Evolutionary conservation across 2,797 vertebrate species (phyloP).

Genomic region (Sebastes itinus): DNA sequence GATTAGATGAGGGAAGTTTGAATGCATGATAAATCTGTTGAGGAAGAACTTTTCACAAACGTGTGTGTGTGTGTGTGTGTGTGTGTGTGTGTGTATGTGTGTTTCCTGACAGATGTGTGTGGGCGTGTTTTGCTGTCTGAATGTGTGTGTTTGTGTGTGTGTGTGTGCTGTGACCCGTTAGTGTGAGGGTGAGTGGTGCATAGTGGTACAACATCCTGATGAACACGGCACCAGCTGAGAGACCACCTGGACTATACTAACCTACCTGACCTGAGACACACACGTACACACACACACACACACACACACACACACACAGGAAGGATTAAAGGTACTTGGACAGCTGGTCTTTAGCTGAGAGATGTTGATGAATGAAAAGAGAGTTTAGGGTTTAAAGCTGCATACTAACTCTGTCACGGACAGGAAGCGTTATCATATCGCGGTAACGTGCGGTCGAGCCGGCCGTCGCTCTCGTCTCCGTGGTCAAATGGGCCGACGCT

Average conservation of each 20-base stretch:
- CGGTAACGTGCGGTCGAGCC: no score
- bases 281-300: neutral
- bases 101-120: neutral
- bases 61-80: neutral
- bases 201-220: conserved; percentile 51
- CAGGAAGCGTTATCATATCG: no score
- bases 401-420: no score
- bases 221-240: conserved; percentile 57
- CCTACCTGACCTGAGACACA: neutral
- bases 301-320: neutral
- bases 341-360: neutral
- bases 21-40: conserved; percentile 9
- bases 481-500: no score
- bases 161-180: conserved; percentile 34
- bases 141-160: conserved; percentile 5
- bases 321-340: neutral
- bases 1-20: conserved; percentile 1
- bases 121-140: neutral
- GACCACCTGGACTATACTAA: conserved; percentile 51
- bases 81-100: neutral
- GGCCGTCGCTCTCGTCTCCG: no score
- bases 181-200: conserved; percentile 13
- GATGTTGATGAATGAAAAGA: neutral
- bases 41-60: neutral
- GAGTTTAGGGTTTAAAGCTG: neutral